Evolutionary conservation across 2,113 vertebrate species (phyloP).

Genomic region (Gallinago undulata): DNA sequence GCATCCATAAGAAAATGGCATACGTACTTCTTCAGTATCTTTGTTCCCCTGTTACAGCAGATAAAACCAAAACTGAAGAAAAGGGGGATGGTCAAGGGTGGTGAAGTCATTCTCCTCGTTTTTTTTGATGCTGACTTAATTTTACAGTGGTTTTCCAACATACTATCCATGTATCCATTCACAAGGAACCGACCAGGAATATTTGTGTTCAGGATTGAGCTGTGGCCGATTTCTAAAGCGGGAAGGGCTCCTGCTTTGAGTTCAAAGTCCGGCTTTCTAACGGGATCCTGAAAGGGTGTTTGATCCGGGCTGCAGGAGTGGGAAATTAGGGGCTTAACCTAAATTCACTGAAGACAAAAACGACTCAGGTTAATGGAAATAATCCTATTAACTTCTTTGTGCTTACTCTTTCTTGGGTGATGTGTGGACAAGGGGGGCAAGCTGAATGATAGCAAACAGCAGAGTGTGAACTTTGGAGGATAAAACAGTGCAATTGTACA

Average conservation of each 20-base stretch:
- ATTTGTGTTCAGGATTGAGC: not conserved
- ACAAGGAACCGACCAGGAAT: not conserved
- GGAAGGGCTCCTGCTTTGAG: not conserved
- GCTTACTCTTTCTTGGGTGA: not conserved
- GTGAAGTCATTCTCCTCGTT: not conserved
- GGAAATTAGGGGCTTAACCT: not conserved
- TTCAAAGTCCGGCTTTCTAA: not conserved
- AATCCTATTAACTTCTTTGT: not conserved
- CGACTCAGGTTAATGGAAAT: not conserved
- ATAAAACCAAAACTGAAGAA: not conserved
- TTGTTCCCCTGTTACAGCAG: not conserved
- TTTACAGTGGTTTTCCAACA: not conserved
- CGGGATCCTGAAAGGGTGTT: not conserved
- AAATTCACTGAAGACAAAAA: not conserved
- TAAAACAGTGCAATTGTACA: not conserved
- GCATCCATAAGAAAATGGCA: not conserved
- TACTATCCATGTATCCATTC: not conserved
- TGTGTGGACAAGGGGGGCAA: not conserved
- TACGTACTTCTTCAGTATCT: not conserved
- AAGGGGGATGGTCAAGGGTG: rapidly evolving
- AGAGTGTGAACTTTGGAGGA: not conserved
- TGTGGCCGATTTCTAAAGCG: not conserved
- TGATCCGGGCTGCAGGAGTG: not conserved
- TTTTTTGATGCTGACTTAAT: not conserved
- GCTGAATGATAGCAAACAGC: not conserved